Evolutionary conservation across 2,888 invertebrate genomes (phyloP), one percentile per base, ranked within the genome.

Genomic region (Diachrysia chrysitis): DNA sequence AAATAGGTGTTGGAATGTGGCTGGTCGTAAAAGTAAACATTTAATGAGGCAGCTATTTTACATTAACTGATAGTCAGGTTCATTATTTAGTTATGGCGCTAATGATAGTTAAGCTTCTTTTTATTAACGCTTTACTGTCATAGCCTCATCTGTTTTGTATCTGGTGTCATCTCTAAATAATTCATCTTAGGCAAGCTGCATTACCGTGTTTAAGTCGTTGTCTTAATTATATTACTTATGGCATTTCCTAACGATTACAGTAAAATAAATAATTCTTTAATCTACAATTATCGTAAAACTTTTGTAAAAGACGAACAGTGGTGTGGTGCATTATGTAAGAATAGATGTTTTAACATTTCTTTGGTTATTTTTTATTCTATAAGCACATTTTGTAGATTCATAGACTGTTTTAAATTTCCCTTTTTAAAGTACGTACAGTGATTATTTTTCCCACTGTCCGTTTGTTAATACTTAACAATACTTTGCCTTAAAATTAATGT

Each of bases 181-280:
- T 19, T 51, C 48, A 21, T 19, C 48, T 19, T 51, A 51, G 48
- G 21, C 48, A 14, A 51, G 48, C 48, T 9, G 63, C 54, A 63
- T 60, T 32, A 58, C 19, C 58, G 58, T 66, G 60, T 19, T 19
- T n/a, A 42, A n/a, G 71, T 70, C 58, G 59, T 69, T 84, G 78
- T 64, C 82, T 82, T 90, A 86, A 83, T 84, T 90, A 83, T 78
- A 75, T 82, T 87, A 92, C 93, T 93, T 94, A 94, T 93, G 93
- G 94, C 94, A 93, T 89, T 92, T 92, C 85, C 80, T 85, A 89
- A 86, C 87, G 63, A 81, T 84, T 87, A 89, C 68, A 82, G 73
- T 87, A 90, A 88, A 93, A 93, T 93, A 93, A 93, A 93, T 93
- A 93, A 87, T 86, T 82, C 62, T 81, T 81, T 63, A 59, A 79